Evolutionary conservation across 2,113 vertebrate genomes (phyloP), one percentile per base, ranked within the genome.

Genomic region (Bucco capensis): DNA sequence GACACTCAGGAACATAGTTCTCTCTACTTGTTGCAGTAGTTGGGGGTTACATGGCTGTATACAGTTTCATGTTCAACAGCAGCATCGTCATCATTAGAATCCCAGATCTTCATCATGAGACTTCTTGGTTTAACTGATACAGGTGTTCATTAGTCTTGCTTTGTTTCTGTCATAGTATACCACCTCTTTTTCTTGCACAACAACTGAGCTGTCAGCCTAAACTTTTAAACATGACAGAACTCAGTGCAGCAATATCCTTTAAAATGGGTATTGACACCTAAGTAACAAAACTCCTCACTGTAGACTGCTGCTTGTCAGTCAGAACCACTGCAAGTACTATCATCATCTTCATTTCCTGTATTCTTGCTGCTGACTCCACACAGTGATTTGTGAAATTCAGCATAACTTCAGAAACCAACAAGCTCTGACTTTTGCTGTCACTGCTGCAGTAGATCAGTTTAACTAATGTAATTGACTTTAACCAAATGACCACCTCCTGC

Each of bases 391-490:
- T 76, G 75, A 88, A 92, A 79, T 62, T 30, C 42, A 30, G 44
- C 31, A 50, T n/a, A 75, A 82, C 50, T 79, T 88, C 57, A 56
- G 50, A 81, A 89, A 83, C 33, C 50, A 79, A 37, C 73, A 70
- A 37, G n/a, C 80, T 91, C 71, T 94, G 78, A 80, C 70, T 94
- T 85, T 54, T 80, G 72, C 77, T 92, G 58, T 85, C 66, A 51
- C 33, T 75, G 76, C 23, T 57, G 53, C 67, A 37, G 38, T 64
- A 40, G 51, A 86, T 66, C 58, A 80, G 50, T 83, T 88, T 76
- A 83, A 89, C 40, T 83, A 35, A 62, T 1, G 3, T 62, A 77
- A 88, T 73, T 88, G 54, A 35, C 49, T 91, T 94, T 87, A 87
- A 84, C 35, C 33, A 90, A 86, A 85, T 83, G 72, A 54, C 71